Conservation (phyloP, 2,797 vertebrate species). For the Leucoraja ocellata region DNA sequence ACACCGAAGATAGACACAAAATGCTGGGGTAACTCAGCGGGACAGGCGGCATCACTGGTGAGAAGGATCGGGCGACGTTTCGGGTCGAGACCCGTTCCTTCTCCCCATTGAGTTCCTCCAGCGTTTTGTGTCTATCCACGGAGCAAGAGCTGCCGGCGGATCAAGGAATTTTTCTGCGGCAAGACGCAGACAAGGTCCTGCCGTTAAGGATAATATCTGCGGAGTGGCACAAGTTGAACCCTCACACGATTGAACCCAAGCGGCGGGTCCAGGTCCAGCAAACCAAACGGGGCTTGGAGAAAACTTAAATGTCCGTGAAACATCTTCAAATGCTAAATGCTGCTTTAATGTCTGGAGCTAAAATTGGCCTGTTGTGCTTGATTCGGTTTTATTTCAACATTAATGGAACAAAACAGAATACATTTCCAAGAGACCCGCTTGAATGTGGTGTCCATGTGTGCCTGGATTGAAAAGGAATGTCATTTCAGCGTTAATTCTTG, state of each 20-base stretch:
- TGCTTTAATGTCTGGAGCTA: background rate
- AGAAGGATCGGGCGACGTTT: no score
- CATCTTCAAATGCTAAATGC: constrained; percentile 8
- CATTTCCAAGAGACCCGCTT: background rate
- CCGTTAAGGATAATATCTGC: background rate
- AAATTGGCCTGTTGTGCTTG: background rate
- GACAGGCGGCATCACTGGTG: no score
- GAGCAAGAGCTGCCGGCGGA: background rate
- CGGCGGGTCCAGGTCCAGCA: background rate
- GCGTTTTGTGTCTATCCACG: background rate
- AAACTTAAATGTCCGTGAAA: background rate
- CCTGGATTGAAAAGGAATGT: background rate
- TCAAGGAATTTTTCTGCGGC: background rate
- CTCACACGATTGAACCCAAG: background rate
- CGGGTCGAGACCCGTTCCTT: no score
- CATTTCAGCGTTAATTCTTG: background rate
- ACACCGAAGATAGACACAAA: no score
- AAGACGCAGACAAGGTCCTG: background rate
- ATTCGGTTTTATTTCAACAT: background rate
- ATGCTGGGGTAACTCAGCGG: no score
- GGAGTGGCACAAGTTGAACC: background rate
- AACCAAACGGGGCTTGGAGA: background rate
- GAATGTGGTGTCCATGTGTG: background rate
- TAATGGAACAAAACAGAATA: background rate
- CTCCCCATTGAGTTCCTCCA: no score